Evolutionary conservation across 1,140 invertebrate genomes (phyloP).

Genomic region (Cardiocondyla obscurior): DNA sequence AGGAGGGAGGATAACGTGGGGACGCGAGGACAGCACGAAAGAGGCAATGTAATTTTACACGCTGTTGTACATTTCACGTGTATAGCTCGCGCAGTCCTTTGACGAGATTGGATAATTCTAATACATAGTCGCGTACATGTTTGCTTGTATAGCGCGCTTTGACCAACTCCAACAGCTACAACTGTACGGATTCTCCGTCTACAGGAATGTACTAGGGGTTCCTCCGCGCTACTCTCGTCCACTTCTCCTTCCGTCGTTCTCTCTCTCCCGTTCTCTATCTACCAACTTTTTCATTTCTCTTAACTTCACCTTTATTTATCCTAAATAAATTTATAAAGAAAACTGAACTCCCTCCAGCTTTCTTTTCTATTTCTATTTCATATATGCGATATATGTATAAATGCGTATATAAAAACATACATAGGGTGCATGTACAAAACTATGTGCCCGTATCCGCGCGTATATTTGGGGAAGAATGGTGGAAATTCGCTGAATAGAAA

Average conservation of each 20-base stretch:
- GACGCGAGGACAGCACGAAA: neutral
- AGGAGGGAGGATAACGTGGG: neutral
- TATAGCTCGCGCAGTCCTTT: slow-evolving; percentile 57
- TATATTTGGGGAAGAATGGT: slow-evolving; percentile 28
- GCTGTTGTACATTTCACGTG: slow-evolving; percentile 58
- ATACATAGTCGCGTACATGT: slow-evolving; percentile 70
- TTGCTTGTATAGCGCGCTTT: slow-evolving; percentile 73
- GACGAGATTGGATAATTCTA: slow-evolving; percentile 77
- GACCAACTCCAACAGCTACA: slow-evolving; percentile 70
- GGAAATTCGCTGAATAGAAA: slow-evolving; percentile 63
- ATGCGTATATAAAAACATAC: neutral
- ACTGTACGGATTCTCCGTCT: slow-evolving; percentile 64
- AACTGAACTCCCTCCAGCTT: slow-evolving; percentile 1
- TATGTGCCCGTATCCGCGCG: neutral
- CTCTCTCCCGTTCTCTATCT: slow-evolving; percentile 13
- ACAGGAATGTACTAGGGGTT: slow-evolving; percentile 51
- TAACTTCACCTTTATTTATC: slow-evolving; percentile 26
- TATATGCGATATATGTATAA: neutral
- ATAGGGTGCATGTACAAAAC: neutral
- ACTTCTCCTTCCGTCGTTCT: neutral
- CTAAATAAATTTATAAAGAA: slow-evolving; percentile 16
- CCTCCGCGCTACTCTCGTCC: slow-evolving; percentile 15
- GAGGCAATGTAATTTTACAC: slow-evolving; percentile 58
- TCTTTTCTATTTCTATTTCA: slow-evolving; percentile 3
- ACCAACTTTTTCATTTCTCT: slow-evolving; percentile 40